These are phyloP conservation scores for Troides helena DNA, from an alignment of 2,888 invertebrate genomes.

Conservation along the genomic window DNA sequence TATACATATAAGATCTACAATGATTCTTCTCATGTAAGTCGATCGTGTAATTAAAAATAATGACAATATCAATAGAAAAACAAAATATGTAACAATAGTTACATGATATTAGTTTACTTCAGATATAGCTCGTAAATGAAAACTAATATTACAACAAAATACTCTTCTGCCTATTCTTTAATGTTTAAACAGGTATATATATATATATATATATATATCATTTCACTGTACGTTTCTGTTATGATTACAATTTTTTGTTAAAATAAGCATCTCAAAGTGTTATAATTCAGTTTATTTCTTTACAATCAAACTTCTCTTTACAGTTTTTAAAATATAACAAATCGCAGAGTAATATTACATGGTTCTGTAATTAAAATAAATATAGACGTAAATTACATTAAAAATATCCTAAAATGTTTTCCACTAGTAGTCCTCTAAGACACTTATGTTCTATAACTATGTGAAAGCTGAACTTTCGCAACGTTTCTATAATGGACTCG, in stretches of 20 bases:
- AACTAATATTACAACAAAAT: slow-evolving; percentile 12
- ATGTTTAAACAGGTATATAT: slow-evolving; percentile 4
- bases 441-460: slow-evolving; percentile 17
- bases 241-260: not conserved
- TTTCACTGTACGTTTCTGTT: not conserved
- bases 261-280: not conserved
- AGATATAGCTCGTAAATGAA: slow-evolving; percentile 31
- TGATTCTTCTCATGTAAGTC: slow-evolving; percentile 41
- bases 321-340: not conserved
- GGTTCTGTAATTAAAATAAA: slow-evolving; percentile 7
- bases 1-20: slow-evolving; percentile 42
- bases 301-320: not conserved
- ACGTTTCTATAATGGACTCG: slow-evolving; percentile 42
- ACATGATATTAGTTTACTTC: slow-evolving; percentile 32
- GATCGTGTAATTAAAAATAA: slow-evolving; percentile 45
- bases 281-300: not conserved
- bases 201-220: not conserved
- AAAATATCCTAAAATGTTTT: slow-evolving; percentile 1
- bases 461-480: slow-evolving; percentile 33
- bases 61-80: slow-evolving; percentile 45
- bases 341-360: not conserved
- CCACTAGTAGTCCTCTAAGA: not conserved
- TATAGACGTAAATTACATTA: slow-evolving; percentile 10
- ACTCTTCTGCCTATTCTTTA: slow-evolving; percentile 12
- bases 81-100: slow-evolving; percentile 32